These are phyloP conservation scores for Hiodon tergisus DNA, from an alignment of 2,113 vertebrate genomes.

Conservation along the genomic window DNA sequence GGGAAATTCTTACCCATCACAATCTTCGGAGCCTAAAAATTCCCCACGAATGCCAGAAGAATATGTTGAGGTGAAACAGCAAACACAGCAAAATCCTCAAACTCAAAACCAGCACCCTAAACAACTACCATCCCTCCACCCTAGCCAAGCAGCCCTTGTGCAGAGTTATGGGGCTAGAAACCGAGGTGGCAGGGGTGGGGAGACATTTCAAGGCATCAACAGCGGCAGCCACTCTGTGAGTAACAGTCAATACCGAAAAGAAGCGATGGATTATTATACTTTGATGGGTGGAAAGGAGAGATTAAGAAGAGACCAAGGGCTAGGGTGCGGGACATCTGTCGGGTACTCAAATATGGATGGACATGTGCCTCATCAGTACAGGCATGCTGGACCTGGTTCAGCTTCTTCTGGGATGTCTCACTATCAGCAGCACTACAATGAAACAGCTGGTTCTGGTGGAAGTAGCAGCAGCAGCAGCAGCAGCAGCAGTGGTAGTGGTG, in stretches of 20 bases:
- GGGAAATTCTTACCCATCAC: slow-evolving; percentile 56
- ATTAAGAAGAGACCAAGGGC: slow-evolving; percentile 50
- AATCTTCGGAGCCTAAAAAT: slow-evolving; percentile 62
- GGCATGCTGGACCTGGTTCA: slow-evolving; percentile 56
- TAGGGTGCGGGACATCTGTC: slow-evolving; percentile 58
- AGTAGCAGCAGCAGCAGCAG: slow-evolving; percentile 17
- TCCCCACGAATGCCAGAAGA: slow-evolving; percentile 68
- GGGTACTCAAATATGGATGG: slow-evolving; percentile 63
- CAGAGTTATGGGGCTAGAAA: slow-evolving; percentile 57
- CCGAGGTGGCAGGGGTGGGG: slow-evolving; percentile 47
- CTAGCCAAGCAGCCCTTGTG: slow-evolving; percentile 56
- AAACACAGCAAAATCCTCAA: slow-evolving; percentile 42
- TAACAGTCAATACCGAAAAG: slow-evolving; percentile 63
- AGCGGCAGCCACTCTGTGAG: slow-evolving; percentile 37
- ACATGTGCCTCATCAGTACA: slow-evolving; percentile 66
- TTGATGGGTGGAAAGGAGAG: slow-evolving; percentile 62
- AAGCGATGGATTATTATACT: slow-evolving; percentile 69
- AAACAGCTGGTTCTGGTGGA: slow-evolving; percentile 47
- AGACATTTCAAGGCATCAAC: slow-evolving; percentile 56
- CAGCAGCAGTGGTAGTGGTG: slow-evolving; percentile 28
- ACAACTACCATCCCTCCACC: slow-evolving; percentile 58
- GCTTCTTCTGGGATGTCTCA: slow-evolving; percentile 59
- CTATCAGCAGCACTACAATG: slow-evolving; percentile 62
- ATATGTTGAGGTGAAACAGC: slow-evolving; percentile 61
- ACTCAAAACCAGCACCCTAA: slow-evolving; percentile 44